Conservation (phyloP, 2,888 invertebrate species). For the Mechanitis mazaeus region DNA sequence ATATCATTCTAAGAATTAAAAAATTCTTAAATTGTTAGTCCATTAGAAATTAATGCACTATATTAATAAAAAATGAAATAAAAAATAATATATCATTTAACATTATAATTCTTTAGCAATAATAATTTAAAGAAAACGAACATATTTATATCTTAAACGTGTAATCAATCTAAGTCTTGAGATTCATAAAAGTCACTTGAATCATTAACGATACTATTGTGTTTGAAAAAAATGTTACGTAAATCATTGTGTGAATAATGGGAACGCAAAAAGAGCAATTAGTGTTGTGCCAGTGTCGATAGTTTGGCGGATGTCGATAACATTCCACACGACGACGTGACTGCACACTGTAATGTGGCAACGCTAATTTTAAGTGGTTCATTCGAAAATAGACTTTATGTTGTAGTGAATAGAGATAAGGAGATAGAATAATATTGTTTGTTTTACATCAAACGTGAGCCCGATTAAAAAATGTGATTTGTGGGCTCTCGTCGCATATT, state of each 20-base stretch:
- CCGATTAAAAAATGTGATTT: slow-evolving; percentile 76
- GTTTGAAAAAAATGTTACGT: slow-evolving; percentile 49
- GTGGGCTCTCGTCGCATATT: slow-evolving; percentile 69
- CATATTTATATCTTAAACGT: slow-evolving; percentile 28
- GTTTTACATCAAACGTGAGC: slow-evolving; percentile 54
- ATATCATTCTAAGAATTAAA: too few relatives aligned
- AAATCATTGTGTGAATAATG: slow-evolving; percentile 67
- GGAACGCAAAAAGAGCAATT: slow-evolving; percentile 66
- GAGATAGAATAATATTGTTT: slow-evolving; percentile 28
- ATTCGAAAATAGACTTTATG: slow-evolving; percentile 38
- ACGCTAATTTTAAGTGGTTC: slow-evolving; percentile 29
- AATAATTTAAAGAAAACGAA: slow-evolving; percentile 18
- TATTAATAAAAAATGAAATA: background rate
- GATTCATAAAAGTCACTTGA: slow-evolving; percentile 58
- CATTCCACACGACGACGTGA: slow-evolving; percentile 64
- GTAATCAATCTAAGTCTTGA: slow-evolving; percentile 64
- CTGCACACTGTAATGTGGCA: slow-evolving; percentile 60
- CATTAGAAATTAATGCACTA: background rate
- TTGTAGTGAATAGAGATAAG: slow-evolving; percentile 29
- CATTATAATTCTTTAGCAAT: slow-evolving; percentile 11
- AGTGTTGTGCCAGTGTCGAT: slow-evolving; percentile 70
- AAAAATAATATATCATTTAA: slow-evolving; percentile 10
- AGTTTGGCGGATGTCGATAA: slow-evolving; percentile 73
- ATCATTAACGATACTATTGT: slow-evolving; percentile 64
- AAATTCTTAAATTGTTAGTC: too few relatives aligned